Evolutionary conservation across 2,113 vertebrate genomes (phyloP), one percentile per base, ranked within the genome.

Genomic region (Bubo scandiacus): DNA sequence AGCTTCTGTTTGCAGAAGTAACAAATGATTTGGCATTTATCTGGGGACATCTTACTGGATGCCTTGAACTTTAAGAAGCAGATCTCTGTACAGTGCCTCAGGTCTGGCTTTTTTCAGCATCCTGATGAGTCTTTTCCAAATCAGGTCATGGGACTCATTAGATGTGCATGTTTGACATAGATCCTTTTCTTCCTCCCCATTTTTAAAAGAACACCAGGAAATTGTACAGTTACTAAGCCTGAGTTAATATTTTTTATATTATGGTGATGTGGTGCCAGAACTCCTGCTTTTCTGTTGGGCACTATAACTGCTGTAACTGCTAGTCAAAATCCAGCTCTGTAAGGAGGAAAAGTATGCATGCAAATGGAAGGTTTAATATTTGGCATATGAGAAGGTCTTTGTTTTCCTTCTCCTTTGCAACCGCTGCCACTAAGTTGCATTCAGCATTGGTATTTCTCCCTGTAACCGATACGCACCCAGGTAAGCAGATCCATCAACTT

Each of bases 141-240:
- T 85, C 71, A 94, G 45, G 86, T 97, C 86, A 54, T 71, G 78
- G 89, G 87, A 90, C 87, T 94, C 87, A 75, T 88, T 94, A 96
- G 88, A 73, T 88, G 70, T 91, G 94, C 78, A 34, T 80, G 73
- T 91, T 86, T 92, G 92, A 92, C 77, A 88, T 40, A 82, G 85
- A 92, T 88, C 79, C 81, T 91, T 89, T 92, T 89, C 85, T 88
- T 87, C 79, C 86, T 95, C 52, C 17, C 30, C 19, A 11, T 90
- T 95, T 94, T 95, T 94, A 90, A 92, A 96, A 92, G 94, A 92
- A 72, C 95, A 94, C 91, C 89, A 97, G 95, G 94, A 95, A 96
- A 94, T 87, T 92, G 77, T 91, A 79, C 86, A 68, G 94, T 96
- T 92, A 88, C 92, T 89, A 95, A 91, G 75, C 79, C 79, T 20